Evolutionary conservation across 2,797 vertebrate genomes (phyloP).

Genomic region (Dallia pectoralis): DNA sequence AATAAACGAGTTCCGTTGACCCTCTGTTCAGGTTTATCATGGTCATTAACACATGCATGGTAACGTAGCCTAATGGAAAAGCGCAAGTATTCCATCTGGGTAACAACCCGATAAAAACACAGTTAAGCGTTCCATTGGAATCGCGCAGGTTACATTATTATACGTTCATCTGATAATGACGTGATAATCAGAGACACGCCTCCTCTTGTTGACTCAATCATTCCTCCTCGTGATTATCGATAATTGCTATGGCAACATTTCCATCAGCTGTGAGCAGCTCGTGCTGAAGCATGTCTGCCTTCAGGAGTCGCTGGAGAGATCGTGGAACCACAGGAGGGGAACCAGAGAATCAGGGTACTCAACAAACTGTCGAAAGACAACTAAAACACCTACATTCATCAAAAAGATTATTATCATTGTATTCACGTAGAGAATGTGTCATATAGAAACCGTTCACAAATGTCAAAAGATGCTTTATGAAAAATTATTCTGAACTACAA

Average conservation of each 20-base stretch:
- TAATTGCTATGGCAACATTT: slow-evolving; percentile 68
- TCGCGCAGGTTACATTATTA: neutral
- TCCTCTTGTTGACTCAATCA: slow-evolving; percentile 50
- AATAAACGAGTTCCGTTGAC: neutral
- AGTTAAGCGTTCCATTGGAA: neutral
- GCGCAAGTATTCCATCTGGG: neutral
- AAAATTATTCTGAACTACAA: too few relatives aligned
- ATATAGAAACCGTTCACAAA: too few relatives aligned
- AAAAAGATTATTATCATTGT: neutral
- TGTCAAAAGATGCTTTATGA: too few relatives aligned
- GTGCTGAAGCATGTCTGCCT: slow-evolving; percentile 72
- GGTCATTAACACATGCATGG: too few relatives aligned
- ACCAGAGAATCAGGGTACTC: neutral
- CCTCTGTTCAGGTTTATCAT: neutral
- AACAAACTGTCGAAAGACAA: neutral
- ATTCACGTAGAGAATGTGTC: neutral
- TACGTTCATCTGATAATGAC: slow-evolving; percentile 34
- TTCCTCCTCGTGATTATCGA: slow-evolving; percentile 67
- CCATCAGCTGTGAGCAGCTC: slow-evolving; percentile 59
- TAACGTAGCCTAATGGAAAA: neutral
- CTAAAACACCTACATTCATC: neutral
- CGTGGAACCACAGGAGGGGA: neutral
- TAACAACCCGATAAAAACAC: neutral
- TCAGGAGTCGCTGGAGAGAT: slow-evolving; percentile 73
- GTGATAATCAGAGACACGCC: slow-evolving; percentile 6